Evolutionary conservation across 2,888 invertebrate species (phyloP).

Genomic region (Pemphredon lugubris): DNA sequence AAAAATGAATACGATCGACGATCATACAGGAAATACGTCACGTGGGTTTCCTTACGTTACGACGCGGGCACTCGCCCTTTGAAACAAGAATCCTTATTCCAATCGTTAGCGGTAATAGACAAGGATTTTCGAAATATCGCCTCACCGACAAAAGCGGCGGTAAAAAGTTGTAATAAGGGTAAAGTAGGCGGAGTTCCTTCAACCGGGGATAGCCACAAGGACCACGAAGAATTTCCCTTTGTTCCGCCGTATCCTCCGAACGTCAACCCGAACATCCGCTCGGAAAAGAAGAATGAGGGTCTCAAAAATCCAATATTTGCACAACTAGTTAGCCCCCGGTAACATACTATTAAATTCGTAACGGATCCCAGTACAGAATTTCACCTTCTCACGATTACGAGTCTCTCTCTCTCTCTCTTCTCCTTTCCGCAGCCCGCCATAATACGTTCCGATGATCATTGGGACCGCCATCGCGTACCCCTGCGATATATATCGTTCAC

Average conservation of each 20-base stretch:
- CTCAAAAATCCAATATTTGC: constrained; percentile 51
- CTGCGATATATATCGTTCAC: not conserved
- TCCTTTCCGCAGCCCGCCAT: too few species aligned
- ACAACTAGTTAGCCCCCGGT: constrained; percentile 68
- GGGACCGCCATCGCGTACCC: not conserved
- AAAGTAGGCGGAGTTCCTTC: constrained; percentile 69
- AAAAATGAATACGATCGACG: too few species aligned
- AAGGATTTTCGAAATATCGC: constrained; percentile 49
- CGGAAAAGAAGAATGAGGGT: constrained; percentile 19
- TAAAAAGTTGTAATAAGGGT: constrained; percentile 71
- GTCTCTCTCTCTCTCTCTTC: too few species aligned
- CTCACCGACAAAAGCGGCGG: constrained; percentile 65
- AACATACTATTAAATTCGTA: constrained; percentile 67
- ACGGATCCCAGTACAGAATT: constrained; percentile 11
- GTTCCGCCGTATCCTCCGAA: constrained; percentile 55
- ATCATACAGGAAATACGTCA: too few species aligned
- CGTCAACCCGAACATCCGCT: constrained; percentile 24
- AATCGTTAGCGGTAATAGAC: not conserved
- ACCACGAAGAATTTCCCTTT: constrained; percentile 61
- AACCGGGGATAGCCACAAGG: constrained; percentile 36
- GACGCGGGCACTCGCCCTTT: too few species aligned
- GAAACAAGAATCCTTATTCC: too few species aligned
- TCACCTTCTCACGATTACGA: too few species aligned
- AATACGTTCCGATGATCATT: too few species aligned
- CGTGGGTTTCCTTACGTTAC: too few species aligned